Evolutionary conservation across 2,113 vertebrate genomes (phyloP), one percentile per base, ranked within the genome.

Genomic region (Glareola pratincola): DNA sequence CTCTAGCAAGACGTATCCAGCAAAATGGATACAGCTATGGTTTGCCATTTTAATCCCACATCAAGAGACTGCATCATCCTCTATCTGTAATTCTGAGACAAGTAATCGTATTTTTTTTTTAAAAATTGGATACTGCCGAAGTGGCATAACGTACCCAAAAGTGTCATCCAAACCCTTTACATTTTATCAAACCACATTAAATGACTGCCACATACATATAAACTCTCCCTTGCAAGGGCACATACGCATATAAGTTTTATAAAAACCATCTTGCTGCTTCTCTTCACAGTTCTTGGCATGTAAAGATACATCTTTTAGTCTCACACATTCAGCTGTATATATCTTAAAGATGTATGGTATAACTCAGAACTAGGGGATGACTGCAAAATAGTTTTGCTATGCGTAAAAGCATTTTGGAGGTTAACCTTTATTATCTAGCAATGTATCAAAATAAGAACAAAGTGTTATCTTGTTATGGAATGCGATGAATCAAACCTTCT

Each of bases 401-500:
- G 39, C 73, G 82, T 91, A 57, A 87, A 84, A 81, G 73, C 5
- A 0, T 78, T 91, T 81, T 6, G 11, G 69, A 95, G 48, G 86
- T 81, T 81, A 94, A 68, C 60, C 77, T 89, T 75, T 83, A 48
- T 87, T 95, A 89, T 95, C 76, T 92, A 62, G 62, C 21, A 73
- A 75, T 62, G 39, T 78, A 95, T 92, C 83, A 76, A 91, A 89
- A 75, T 64, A 68, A 73, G 69, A 75, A 71, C 0, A 3, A 77
- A 74, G 78, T 68, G 68, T 78, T 94, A 78, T 72, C 86, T 95
- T 91, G 36, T 77, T 73, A 66, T 85, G 84, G 95, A 94, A 81
- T 36, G 60, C 51, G 92, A 94, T 96, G 86, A 97, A 91, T 92
- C 89, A 78, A 90, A 91, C 43, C 89, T 41, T 20, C 36, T 92